These are phyloP conservation scores for Tipula vernalis DNA, from an alignment of 2,888 invertebrate genomes.

Conservation along the genomic window DNA sequence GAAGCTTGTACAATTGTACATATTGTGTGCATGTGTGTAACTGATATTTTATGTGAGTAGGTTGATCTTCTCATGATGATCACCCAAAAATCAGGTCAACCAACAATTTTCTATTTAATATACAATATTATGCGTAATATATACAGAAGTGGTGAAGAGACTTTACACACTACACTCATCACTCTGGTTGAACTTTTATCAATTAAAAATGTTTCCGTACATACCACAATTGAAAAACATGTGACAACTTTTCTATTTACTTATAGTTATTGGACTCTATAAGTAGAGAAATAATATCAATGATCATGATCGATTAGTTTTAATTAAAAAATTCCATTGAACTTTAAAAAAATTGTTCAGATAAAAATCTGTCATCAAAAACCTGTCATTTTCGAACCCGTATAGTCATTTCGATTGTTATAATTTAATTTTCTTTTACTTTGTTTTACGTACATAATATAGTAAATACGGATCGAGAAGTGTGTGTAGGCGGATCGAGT, in stretches of 20 bases:
- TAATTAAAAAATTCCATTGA: constrained; percentile 4
- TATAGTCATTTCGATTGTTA: neutral
- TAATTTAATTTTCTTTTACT: neutral
- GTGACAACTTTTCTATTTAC: neutral
- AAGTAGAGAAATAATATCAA: neutral
- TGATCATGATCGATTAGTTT: neutral
- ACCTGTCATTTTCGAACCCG: neutral
- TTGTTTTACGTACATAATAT: neutral
- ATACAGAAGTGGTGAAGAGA: neutral
- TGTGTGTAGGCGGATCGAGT: neutral
- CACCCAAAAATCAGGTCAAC: neutral
- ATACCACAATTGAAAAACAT: neutral
- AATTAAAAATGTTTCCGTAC: neutral
- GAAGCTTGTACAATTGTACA: neutral
- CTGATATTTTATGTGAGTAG: neutral
- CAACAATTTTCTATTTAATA: neutral
- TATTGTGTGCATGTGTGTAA: neutral
- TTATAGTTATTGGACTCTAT: neutral
- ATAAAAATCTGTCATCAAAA: neutral
- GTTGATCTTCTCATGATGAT: neutral
- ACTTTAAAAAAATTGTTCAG: neutral
- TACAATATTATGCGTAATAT: neutral
- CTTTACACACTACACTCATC: neutral
- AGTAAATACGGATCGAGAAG: neutral
- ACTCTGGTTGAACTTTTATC: neutral